These are phyloP conservation scores for Oncorhynchus gorbuscha DNA, from an alignment of 2,113 vertebrate species.

Conservation along the genomic window DNA sequence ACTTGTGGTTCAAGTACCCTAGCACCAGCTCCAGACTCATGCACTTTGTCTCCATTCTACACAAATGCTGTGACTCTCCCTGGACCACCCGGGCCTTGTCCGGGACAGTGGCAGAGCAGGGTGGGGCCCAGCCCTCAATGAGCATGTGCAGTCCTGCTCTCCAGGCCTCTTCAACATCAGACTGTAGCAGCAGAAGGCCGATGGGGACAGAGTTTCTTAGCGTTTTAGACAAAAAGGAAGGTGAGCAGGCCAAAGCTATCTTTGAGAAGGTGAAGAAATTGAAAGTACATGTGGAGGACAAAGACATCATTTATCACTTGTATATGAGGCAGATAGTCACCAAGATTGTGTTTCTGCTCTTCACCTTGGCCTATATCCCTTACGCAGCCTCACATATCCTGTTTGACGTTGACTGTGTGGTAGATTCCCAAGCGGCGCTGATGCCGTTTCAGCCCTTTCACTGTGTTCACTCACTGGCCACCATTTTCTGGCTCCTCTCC, in stretches of 20 bases:
- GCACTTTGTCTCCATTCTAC: conserved; percentile 82
- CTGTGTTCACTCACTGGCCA: conserved; percentile 80
- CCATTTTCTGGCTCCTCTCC: conserved; percentile 81
- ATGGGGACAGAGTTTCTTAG: conserved; percentile 72
- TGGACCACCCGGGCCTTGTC: conserved; percentile 85
- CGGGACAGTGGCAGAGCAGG: conserved; percentile 80
- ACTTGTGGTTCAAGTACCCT: conserved; percentile 85
- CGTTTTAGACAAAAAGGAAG: conserved; percentile 84
- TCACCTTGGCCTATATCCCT: conserved; percentile 78
- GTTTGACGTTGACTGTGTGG: conserved; percentile 77
- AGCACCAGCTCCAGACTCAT: conserved; percentile 81
- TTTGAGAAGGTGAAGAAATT: conserved; percentile 86
- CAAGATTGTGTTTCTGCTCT: conserved; percentile 77
- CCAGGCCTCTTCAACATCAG: conserved; percentile 55
- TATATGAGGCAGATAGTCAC: conserved; percentile 83
- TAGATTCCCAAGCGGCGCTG: conserved; percentile 78
- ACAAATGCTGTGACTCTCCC: conserved; percentile 84
- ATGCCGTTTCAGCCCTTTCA: conserved; percentile 81
- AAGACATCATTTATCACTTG: conserved; percentile 79
- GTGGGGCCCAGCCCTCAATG: conserved; percentile 61
- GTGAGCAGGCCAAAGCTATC: conserved; percentile 85
- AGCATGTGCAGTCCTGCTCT: conserved; percentile 28
- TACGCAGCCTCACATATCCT: conserved; percentile 77
- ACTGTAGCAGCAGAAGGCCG: conserved; percentile 24
- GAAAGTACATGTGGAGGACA: conserved; percentile 79